These are phyloP conservation scores for Diplogasteroides magnus DNA, from an alignment of 1,140 invertebrate genomes.

Conservation along the genomic window DNA sequence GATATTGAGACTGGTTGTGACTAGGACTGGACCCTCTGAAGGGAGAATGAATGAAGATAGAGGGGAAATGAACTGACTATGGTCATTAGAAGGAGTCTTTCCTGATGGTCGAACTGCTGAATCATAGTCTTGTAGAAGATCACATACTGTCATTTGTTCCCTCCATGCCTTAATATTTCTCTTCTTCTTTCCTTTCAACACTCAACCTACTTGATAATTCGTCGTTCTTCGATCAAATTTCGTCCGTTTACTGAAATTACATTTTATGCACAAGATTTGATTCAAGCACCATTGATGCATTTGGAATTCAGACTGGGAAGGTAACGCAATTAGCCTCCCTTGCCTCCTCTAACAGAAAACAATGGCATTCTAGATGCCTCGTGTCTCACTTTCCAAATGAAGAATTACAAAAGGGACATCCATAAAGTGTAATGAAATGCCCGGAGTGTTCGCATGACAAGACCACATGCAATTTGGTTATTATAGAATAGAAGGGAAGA, in stretches of 20 bases:
- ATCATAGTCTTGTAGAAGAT: conserved; percentile 52
- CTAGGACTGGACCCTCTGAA: conserved; percentile 48
- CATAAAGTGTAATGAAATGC: conserved; percentile 5
- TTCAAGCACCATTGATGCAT: conserved; percentile 3
- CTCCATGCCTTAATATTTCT: background rate
- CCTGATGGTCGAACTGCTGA: conserved; percentile 48
- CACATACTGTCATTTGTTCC: conserved; percentile 47
- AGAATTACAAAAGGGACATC: background rate
- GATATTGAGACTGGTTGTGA: conserved; percentile 44
- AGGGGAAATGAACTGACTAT: conserved; percentile 31
- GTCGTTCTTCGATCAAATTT: conserved; percentile 50
- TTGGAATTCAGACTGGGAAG: background rate
- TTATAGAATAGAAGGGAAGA: too few relatives aligned
- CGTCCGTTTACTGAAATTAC: conserved; percentile 47
- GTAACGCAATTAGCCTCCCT: background rate
- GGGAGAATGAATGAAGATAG: too few relatives aligned
- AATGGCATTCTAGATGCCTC: conserved; percentile 4
- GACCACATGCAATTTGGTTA: too few relatives aligned
- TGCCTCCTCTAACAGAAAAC: background rate
- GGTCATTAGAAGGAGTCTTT: conserved; percentile 41
- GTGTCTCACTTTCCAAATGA: background rate
- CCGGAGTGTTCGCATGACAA: too few relatives aligned
- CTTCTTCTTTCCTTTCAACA: conserved; percentile 17
- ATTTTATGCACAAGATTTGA: too few relatives aligned
- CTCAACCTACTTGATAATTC: conserved; percentile 54